Evolutionary conservation across 2,113 vertebrate species (phyloP).

Genomic region (Morphnarchus princeps): DNA sequence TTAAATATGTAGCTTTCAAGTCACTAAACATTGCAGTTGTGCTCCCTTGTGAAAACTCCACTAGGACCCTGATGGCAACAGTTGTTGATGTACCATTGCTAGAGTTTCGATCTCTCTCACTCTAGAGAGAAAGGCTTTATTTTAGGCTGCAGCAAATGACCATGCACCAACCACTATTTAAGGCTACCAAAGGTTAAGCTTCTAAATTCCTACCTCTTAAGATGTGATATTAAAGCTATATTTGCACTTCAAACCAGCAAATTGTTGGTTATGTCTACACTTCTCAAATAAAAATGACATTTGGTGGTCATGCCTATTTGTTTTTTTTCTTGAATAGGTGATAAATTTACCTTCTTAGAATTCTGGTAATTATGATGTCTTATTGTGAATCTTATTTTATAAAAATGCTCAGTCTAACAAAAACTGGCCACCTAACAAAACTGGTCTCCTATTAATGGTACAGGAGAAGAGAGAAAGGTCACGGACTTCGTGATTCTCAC

Average conservation of each 20-base stretch:
- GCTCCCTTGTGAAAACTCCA: background rate
- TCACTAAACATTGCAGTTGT: background rate
- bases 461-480: background rate
- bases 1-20: background rate
- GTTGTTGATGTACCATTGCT: background rate
- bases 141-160: background rate
- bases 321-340: background rate
- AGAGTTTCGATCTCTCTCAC: background rate
- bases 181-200: background rate
- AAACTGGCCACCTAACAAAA: background rate
- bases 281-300: background rate
- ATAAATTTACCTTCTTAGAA: background rate
- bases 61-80: background rate
- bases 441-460: background rate
- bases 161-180: background rate
- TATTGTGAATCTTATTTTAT: background rate
- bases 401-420: background rate
- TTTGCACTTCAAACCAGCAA: background rate
- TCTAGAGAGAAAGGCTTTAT: background rate
- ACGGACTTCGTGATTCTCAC: background rate
- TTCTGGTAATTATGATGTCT: background rate
- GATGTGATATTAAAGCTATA: background rate
- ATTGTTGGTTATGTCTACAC: background rate
- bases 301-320: background rate
- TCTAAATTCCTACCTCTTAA: background rate